These are phyloP conservation scores for Calosoma granatense DNA, from an alignment of 1,140 invertebrate genomes.

Conservation along the genomic window DNA sequence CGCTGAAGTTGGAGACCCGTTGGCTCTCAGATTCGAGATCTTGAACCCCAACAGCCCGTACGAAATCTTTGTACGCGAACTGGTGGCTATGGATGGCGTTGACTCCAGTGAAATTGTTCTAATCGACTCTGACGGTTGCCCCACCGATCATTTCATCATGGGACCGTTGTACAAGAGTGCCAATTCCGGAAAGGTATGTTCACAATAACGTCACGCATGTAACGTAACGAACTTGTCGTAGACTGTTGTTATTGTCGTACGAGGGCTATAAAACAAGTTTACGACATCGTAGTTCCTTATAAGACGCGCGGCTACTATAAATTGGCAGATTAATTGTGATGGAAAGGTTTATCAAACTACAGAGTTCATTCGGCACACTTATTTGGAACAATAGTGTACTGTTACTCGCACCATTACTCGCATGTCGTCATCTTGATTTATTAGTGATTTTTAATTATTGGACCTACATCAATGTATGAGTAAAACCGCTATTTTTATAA, in stretches of 20 bases:
- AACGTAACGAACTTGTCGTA: slow-evolving; percentile 20
- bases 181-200: slow-evolving; percentile 60
- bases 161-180: slow-evolving; percentile 75
- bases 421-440: background rate
- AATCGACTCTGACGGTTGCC: slow-evolving; percentile 85
- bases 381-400: background rate
- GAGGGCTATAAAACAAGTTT: too few relatives aligned
- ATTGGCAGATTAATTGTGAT: background rate
- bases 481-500: too few relatives aligned
- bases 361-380: slow-evolving; percentile 12
- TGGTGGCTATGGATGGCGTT: slow-evolving; percentile 89
- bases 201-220: background rate
- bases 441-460: background rate
- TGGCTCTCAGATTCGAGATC: slow-evolving; percentile 86
- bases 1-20: slow-evolving; percentile 79
- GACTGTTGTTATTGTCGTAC: too few relatives aligned
- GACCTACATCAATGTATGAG: too few relatives aligned
- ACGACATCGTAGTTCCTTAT: background rate
- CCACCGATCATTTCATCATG: slow-evolving; percentile 88
- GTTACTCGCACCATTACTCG: background rate
- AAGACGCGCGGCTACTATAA: background rate
- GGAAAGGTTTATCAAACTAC: slow-evolving; percentile 10
- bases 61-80: slow-evolving; percentile 87
- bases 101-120: slow-evolving; percentile 86
- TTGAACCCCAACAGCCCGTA: slow-evolving; percentile 84